phyloP scores from a whole-genome alignment of 2,113 vertebrate genomes.

The Salvelinus namaycush region DNA sequence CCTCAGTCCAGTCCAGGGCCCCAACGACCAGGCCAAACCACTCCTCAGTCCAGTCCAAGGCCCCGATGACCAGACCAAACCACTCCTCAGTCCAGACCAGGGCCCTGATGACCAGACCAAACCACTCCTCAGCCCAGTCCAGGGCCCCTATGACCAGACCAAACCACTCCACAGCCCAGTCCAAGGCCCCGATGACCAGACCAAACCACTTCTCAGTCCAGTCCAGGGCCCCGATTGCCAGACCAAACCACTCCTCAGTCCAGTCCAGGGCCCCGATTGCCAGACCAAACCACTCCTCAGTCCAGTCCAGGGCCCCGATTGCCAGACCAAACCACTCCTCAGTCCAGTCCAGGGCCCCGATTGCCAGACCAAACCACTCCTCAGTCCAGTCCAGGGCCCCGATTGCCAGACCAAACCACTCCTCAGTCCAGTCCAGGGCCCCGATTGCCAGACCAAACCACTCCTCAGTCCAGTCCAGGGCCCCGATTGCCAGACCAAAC shows the following conservation, averaged over 20 bases:
- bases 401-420: slow-evolving; percentile 71
- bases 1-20: too few relatives aligned
- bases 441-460: slow-evolving; percentile 96
- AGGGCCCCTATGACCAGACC: too few relatives aligned
- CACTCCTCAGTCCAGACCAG: too few relatives aligned
- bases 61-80: too few relatives aligned
- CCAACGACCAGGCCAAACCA: too few relatives aligned
- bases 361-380: slow-evolving; percentile 90
- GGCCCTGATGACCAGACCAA: too few relatives aligned
- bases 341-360: slow-evolving; percentile 91
- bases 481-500: slow-evolving; percentile 24
- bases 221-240: too few relatives aligned
- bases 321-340: slow-evolving; percentile 82
- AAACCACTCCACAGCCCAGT: too few relatives aligned
- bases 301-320: too few relatives aligned
- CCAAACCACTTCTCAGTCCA: slow-evolving; percentile 82
- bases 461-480: background rate
- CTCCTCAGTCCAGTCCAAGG: too few relatives aligned
- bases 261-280: slow-evolving; percentile 88
- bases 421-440: slow-evolving; percentile 93
- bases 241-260: slow-evolving; percentile 90
- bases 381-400: too few relatives aligned
- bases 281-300: slow-evolving; percentile 85
- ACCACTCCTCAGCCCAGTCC: too few relatives aligned
- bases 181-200: slow-evolving; percentile 88